Evolutionary conservation across 2,888 invertebrate species (phyloP).

Genomic region (Apotomis turbidana): DNA sequence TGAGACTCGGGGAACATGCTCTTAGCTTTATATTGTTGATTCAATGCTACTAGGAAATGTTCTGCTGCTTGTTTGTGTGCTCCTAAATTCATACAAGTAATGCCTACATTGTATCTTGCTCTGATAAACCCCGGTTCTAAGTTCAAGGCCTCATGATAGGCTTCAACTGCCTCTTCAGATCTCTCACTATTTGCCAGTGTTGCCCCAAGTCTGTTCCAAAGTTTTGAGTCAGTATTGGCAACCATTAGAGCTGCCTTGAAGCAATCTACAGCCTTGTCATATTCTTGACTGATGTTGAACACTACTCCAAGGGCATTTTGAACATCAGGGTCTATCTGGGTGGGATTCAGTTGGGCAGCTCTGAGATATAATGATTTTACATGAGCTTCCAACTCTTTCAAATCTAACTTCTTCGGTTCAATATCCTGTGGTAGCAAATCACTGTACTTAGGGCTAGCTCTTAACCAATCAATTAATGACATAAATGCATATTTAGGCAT

Average conservation of each 20-base stretch:
- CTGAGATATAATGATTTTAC: conserved; percentile 90
- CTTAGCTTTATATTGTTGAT: conserved; percentile 90
- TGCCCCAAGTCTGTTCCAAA: conserved; percentile 99
- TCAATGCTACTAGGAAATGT: conserved; percentile 96
- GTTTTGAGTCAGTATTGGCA: conserved; percentile 90
- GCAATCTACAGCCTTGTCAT: conserved; percentile 98
- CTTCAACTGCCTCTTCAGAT: conserved; percentile 98
- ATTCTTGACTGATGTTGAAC: conserved; percentile 97
- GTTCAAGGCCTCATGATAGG: conserved; percentile 95
- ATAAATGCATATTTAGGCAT: conserved; percentile 95
- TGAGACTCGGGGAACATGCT: conserved; percentile 66
- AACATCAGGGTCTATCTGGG: conserved; percentile 93
- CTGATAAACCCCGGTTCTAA: conserved; percentile 98
- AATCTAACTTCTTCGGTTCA: conserved; percentile 67
- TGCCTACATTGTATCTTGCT: conserved; percentile 98
- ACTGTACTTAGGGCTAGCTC: conserved; percentile 91
- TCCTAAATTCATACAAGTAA: conserved; percentile 97
- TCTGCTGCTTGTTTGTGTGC: conserved; percentile 98
- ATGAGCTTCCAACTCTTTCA: conserved; percentile 81
- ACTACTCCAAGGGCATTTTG: conserved; percentile 97
- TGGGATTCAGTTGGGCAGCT: conserved; percentile 91
- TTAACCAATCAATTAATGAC: conserved; percentile 90
- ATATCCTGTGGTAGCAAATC: conserved; percentile 86
- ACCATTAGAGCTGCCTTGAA: conserved; percentile 95
- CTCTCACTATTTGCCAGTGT: conserved; percentile 97